These are phyloP conservation scores for Micromys minutus DNA, from an alignment of 2,113 vertebrate species.

Conservation along the genomic window DNA sequence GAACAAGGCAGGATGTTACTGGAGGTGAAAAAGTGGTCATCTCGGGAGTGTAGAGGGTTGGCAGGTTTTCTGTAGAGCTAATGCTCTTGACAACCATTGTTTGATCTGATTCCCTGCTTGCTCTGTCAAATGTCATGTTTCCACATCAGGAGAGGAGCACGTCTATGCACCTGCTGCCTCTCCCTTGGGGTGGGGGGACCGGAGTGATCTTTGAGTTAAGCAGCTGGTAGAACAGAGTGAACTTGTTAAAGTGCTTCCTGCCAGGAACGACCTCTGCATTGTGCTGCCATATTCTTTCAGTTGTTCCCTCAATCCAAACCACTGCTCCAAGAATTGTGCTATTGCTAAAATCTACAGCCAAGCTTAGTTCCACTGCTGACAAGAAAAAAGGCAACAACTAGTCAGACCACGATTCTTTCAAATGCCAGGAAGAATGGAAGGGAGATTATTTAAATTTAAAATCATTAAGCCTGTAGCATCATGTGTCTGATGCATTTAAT, in stretches of 20 bases:
- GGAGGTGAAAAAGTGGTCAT: not conserved
- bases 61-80: not conserved
- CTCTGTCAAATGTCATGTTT: slow-evolving; percentile 69
- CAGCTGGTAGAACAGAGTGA: slow-evolving; percentile 44
- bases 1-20: not conserved
- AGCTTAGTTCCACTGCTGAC: not conserved
- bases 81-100: slow-evolving; percentile 69
- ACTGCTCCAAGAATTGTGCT: slow-evolving; percentile 40
- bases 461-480: slow-evolving; percentile 7
- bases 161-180: slow-evolving; percentile 75
- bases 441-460: not conserved
- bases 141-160: slow-evolving; percentile 51
- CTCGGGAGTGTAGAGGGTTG: not conserved
- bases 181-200: slow-evolving; percentile 35
- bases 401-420: slow-evolving; percentile 22
- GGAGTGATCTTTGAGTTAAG: slow-evolving; percentile 39
- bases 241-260: slow-evolving; percentile 62
- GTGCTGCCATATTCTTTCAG: slow-evolving; percentile 29
- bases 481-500: slow-evolving; percentile 25
- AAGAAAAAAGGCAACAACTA: slow-evolving; percentile 45
- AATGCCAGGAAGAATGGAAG: not conserved
- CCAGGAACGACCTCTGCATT: slow-evolving; percentile 53
- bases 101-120: slow-evolving; percentile 68
- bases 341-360: slow-evolving; percentile 34
- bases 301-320: slow-evolving; percentile 45